A percentile compares a stretch with the other conserved stretches of the same genome.
Conservation (phyloP, 2,113 vertebrate genomes). For the Pachyramphus minor region DNA sequence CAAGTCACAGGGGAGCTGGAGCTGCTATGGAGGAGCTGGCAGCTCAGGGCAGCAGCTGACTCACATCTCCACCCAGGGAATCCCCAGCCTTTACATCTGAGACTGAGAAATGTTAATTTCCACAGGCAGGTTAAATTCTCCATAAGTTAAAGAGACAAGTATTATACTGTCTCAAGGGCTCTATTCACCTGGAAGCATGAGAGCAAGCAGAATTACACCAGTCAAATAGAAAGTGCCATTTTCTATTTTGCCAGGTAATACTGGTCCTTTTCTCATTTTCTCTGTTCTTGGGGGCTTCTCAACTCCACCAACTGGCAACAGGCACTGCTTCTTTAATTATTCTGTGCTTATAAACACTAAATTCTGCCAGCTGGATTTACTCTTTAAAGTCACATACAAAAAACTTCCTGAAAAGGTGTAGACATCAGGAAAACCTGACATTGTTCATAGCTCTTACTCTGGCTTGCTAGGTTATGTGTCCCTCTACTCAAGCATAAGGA, state of each 20-base stretch:
- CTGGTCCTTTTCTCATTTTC: background rate
- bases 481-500: background rate
- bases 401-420: background rate
- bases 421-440: background rate
- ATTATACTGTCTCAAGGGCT: background rate
- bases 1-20: background rate
- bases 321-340: background rate
- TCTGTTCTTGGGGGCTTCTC: background rate
- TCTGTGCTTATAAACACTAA: background rate
- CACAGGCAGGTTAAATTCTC: background rate
- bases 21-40: background rate
- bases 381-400: background rate
- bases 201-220: background rate
- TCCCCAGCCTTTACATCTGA: background rate
- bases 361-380: background rate
- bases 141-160: background rate
- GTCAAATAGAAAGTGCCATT: background rate
- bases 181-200: background rate
- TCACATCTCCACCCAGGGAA: background rate
- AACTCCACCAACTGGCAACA: background rate
- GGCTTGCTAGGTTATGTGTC: background rate
- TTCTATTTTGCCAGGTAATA: background rate
- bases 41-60: background rate
- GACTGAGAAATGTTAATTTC: background rate
- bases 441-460: background rate